Percentiles rank a stretch among this genome's conserved stretches.
Evolutionary conservation across 2,888 invertebrate genomes (phyloP).

Genomic region (Nineta flava): DNA sequence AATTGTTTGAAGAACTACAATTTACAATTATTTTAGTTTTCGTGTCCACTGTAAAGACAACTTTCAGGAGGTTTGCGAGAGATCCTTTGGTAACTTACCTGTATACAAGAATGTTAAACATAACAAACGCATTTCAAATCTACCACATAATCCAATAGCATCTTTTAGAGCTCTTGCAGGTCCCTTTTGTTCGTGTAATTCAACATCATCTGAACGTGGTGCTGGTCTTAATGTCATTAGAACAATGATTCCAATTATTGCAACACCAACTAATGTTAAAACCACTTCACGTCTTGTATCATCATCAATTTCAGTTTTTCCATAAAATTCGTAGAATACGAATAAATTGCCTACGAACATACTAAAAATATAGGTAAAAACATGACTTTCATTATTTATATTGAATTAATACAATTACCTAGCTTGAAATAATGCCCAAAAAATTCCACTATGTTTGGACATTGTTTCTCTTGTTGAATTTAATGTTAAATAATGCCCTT

Average conservation of each 20-base stretch:
- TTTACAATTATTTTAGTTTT: no score
- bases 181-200: conserved; percentile 30
- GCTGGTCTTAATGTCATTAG: conserved; percentile 44
- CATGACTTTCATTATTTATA: not conserved
- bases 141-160: conserved; percentile 60
- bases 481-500: conserved; percentile 79
- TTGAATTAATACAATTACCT: conserved; percentile 35
- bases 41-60: no score
- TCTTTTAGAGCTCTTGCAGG: conserved; percentile 55
- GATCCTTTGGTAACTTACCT: conserved; percentile 37
- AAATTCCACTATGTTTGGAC: conserved; percentile 85
- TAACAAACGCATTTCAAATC: conserved; percentile 70
- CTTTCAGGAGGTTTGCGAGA: no score
- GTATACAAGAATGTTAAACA: conserved; percentile 81
- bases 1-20: no score
- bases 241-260: conserved; percentile 53
- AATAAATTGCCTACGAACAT: conserved; percentile 91
- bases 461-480: conserved; percentile 81
- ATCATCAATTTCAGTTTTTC: conserved; percentile 52
- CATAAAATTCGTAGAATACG: conserved; percentile 81
- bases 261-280: conserved; percentile 57
- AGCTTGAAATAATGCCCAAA: conserved; percentile 92
- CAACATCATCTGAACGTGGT: conserved; percentile 28
- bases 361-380: conserved; percentile 37
- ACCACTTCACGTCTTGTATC: conserved; percentile 64